phyloP scores from a whole-genome alignment of 2,113 vertebrate genomes.

The Perca schrenkii region DNA sequence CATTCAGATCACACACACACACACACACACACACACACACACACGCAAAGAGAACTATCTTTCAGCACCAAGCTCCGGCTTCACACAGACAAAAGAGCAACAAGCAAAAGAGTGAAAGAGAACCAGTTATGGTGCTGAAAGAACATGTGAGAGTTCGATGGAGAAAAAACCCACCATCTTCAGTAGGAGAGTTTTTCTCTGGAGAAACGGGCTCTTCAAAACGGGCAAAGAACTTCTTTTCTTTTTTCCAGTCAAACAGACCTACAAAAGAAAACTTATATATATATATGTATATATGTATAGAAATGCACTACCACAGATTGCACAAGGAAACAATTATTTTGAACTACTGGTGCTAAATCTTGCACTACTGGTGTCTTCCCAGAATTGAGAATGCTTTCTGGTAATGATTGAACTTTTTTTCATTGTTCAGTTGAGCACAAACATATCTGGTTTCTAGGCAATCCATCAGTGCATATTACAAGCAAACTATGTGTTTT shows the following conservation, averaged over 20 bases:
- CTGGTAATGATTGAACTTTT: constrained; percentile 68
- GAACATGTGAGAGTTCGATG: constrained; percentile 8
- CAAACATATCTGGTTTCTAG: constrained; percentile 70
- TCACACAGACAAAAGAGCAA: constrained; percentile 62
- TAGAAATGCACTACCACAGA: background rate
- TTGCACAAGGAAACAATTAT: background rate
- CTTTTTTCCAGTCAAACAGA: constrained; percentile 86
- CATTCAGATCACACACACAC: constrained; percentile 61
- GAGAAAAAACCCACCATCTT: constrained; percentile 77
- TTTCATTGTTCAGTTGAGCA: constrained; percentile 18
- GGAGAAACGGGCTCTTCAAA: constrained; percentile 78
- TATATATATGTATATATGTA: background rate
- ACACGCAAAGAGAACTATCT: constrained; percentile 41
- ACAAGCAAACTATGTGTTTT: constrained; percentile 36
- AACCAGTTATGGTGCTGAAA: constrained; percentile 32
- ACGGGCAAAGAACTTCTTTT: constrained; percentile 77
- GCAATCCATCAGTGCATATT: constrained; percentile 46
- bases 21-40: constrained; percentile 28
- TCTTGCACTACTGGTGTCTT: background rate
- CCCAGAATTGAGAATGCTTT: constrained; percentile 1
- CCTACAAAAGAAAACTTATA: constrained; percentile 60
- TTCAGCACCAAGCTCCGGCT: constrained; percentile 55
- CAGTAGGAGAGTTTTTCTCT: constrained; percentile 70
- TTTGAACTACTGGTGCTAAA: background rate
- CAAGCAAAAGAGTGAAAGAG: constrained; percentile 41